Evolutionary conservation across 1,140 invertebrate genomes (phyloP).

Genomic region (Vanessa tameamea): DNA sequence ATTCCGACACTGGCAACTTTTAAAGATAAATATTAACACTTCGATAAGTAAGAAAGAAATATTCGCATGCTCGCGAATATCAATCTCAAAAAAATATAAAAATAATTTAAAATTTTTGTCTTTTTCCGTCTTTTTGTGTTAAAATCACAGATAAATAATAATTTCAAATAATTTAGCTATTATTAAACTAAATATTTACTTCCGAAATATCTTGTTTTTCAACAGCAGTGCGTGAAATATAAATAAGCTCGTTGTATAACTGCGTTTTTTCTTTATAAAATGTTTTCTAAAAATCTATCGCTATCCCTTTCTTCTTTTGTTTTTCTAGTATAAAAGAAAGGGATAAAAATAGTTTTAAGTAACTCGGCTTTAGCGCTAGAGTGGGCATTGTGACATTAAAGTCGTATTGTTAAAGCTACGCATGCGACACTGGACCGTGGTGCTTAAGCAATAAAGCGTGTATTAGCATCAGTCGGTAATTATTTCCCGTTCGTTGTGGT

Average conservation of each 20-base stretch:
- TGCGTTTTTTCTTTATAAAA: not conserved
- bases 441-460: slow-evolving; percentile 9
- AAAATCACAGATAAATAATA: slow-evolving; percentile 7
- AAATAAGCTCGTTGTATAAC: slow-evolving; percentile 13
- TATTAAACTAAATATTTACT: not conserved
- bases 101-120: slow-evolving; percentile 1
- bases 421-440: not conserved
- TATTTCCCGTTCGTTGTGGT: slow-evolving; percentile 40
- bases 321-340: not conserved
- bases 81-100: not conserved
- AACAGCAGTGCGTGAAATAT: not conserved
- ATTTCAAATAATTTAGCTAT: not conserved
- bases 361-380: not conserved
- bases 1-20: not conserved
- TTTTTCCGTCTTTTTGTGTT: slow-evolving; percentile 4
- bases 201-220: not conserved
- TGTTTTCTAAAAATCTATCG: not conserved
- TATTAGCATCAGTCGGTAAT: slow-evolving; percentile 55
- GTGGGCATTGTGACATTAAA: too few species aligned
- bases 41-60: not conserved
- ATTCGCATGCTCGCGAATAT: not conserved
- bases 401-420: not conserved
- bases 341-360: not conserved
- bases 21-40: not conserved
- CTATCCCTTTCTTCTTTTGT: not conserved